phyloP scores from a whole-genome alignment of 2,888 invertebrate species.

The Proisotoma minuta region DNA sequence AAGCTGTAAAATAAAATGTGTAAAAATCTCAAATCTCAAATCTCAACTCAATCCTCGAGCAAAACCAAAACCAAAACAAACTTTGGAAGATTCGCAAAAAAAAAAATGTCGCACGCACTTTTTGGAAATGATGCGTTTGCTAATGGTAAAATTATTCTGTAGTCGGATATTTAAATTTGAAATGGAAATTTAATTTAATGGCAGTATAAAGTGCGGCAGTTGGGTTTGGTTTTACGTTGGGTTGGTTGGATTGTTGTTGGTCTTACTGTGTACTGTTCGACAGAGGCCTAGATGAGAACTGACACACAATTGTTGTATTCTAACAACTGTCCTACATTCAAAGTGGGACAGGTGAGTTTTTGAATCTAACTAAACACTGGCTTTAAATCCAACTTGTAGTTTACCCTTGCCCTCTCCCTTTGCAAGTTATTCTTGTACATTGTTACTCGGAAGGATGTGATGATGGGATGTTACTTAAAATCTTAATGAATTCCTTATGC shows the following conservation, averaged over 20 bases:
- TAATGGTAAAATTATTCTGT: background rate
- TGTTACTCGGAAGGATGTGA: no score
- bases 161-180: background rate
- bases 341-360: conserved; percentile 46
- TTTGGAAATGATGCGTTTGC: background rate
- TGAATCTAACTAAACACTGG: conserved; percentile 38
- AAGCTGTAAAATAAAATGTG: background rate
- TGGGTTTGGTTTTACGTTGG: conserved; percentile 11
- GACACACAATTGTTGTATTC: conserved; percentile 47
- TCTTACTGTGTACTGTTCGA: conserved; percentile 37
- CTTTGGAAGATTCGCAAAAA: no score
- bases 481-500: no score
- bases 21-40: background rate
- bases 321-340: conserved; percentile 45
- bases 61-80: background rate
- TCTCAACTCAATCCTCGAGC: no score
- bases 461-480: no score
- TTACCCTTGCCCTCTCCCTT: conserved; percentile 35
- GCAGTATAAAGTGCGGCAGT: no score
- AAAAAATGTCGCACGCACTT: no score
- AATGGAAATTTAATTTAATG: no score
- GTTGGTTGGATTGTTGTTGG: conserved; percentile 3
- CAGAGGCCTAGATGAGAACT: conserved; percentile 47
- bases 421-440: background rate
- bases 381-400: conserved; percentile 33